Evolutionary conservation across 2,888 invertebrate genomes (phyloP).

Genomic region (Orthosia gothica): DNA sequence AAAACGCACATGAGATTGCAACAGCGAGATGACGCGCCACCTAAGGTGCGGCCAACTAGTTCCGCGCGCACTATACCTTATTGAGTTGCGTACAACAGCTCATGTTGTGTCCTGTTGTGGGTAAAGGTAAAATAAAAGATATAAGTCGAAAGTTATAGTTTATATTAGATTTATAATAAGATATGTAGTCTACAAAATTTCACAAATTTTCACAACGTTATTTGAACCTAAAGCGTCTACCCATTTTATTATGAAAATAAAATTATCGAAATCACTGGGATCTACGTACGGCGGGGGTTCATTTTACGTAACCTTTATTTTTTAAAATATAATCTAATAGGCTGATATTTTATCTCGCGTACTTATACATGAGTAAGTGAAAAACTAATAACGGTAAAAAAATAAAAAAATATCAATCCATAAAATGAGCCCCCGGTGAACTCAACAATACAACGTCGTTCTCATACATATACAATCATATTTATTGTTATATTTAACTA

Average conservation of each 20-base stretch:
- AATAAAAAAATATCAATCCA: conserved; percentile 91
- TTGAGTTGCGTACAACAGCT: neutral
- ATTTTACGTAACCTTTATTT: conserved; percentile 90
- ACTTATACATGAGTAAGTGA: conserved; percentile 89
- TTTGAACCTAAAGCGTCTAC: conserved; percentile 92
- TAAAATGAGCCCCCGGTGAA: conserved; percentile 89
- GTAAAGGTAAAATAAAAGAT: conserved; percentile 82
- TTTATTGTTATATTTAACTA: conserved; percentile 91
- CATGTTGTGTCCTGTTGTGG: neutral
- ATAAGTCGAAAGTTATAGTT: conserved; percentile 90
- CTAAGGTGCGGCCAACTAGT: no score
- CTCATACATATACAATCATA: conserved; percentile 83
- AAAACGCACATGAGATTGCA: no score
- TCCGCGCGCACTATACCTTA: neutral
- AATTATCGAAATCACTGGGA: conserved; percentile 90
- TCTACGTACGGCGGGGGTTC: conserved; percentile 88
- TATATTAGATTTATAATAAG: conserved; percentile 92
- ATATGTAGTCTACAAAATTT: conserved; percentile 92
- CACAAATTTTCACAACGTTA: conserved; percentile 92
- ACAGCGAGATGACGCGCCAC: no score
- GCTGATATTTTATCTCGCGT: conserved; percentile 89
- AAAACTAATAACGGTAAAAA: conserved; percentile 91
- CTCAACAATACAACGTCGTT: conserved; percentile 77
- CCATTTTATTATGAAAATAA: conserved; percentile 92
- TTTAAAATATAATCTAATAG: conserved; percentile 92